A percentile compares a stretch with the other conserved stretches of the same genome.
These are phyloP conservation scores for Chrysina gloriosa DNA, from an alignment of 2,888 invertebrate genomes.

Conservation along the genomic window DNA sequence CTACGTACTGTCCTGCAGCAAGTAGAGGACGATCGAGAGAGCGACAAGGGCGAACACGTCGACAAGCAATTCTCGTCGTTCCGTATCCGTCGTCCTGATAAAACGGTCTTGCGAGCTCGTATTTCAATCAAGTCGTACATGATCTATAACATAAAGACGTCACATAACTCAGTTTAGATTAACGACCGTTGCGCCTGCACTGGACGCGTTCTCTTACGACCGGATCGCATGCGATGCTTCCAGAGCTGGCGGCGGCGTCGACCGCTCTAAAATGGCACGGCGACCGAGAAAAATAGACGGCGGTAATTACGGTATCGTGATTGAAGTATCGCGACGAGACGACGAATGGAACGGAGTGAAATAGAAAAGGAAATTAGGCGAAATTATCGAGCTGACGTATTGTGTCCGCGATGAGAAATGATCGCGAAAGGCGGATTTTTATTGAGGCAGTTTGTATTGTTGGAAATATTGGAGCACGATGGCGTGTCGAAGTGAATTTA, in stretches of 20 bases:
- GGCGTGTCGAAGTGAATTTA: no score
- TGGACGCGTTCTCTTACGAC: slow-evolving; percentile 54
- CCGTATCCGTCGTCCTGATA: slow-evolving; percentile 48
- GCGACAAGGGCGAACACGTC: slow-evolving; percentile 31
- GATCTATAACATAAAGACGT: slow-evolving; percentile 56
- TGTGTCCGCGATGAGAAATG: no score
- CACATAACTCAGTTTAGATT: slow-evolving; percentile 55
- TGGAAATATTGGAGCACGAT: no score
- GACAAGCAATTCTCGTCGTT: slow-evolving; percentile 28
- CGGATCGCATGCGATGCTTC: slow-evolving; percentile 47
- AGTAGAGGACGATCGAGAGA: slow-evolving; percentile 22
- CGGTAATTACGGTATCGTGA: slow-evolving; percentile 13
- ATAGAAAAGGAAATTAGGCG: background rate
- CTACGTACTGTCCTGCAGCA: background rate
- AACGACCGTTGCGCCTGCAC: slow-evolving; percentile 53
- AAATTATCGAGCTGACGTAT: background rate
- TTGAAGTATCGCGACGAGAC: slow-evolving; percentile 2
- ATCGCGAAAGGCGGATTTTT: no score
- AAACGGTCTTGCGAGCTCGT: slow-evolving; percentile 52
- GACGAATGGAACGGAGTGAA: background rate
- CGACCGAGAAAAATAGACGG: slow-evolving; percentile 1
- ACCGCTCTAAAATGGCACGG: slow-evolving; percentile 10
- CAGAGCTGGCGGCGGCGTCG: slow-evolving; percentile 4
- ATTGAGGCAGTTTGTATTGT: no score
- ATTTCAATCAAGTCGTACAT: slow-evolving; percentile 55